Evolutionary conservation across 2,888 invertebrate genomes (phyloP), one percentile per base, ranked within the genome.

Genomic region (Odiellus spinosus): DNA sequence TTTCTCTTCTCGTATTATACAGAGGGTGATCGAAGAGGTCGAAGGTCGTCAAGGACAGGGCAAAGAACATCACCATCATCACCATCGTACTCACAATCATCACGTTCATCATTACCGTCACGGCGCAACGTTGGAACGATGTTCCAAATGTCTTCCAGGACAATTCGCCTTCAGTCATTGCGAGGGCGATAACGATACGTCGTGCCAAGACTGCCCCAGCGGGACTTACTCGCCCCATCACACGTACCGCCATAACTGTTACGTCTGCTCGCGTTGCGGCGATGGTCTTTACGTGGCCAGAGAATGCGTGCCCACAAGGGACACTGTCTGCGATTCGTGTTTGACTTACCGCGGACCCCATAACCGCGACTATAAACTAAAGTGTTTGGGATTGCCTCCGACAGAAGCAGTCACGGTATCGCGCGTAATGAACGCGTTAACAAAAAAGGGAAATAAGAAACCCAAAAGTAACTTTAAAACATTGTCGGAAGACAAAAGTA

Each of bases 291-390:
- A 54, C 35, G 41, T 53, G 14, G 51, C 52, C 1, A 54, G 54
- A 42, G 18, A 26, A 11, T 55, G 55, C 44, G 48, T 51, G 0
- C 42, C 54, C 2, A 17, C 40, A 3, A 45, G 38, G 14, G 55
- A 55, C 45, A 54, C 55, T 5, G 44, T 55, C 6, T 55, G 55
- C 34, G 54, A 55, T 18, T 55, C 55, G 2, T 55, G 55, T 32
- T 49, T 51, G 38, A 55, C 53, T 14, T 50, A 50, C 43, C 47
- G 42, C 19, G 50, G 51, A 4, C 51, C 54, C 5, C 52, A 48
- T 35, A 49, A 47, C 20, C 43, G 43, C 11, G 51, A 55, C 45
- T 54, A 46, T 40, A 40, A 47, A 18, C 42, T 45, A 47, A 46
- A 47, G 43, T 51, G 54, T 20, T 15, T 41, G 5, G 26, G 26